Conservation (phyloP, 2,113 vertebrate species). For the Aegithalos caudatus region DNA sequence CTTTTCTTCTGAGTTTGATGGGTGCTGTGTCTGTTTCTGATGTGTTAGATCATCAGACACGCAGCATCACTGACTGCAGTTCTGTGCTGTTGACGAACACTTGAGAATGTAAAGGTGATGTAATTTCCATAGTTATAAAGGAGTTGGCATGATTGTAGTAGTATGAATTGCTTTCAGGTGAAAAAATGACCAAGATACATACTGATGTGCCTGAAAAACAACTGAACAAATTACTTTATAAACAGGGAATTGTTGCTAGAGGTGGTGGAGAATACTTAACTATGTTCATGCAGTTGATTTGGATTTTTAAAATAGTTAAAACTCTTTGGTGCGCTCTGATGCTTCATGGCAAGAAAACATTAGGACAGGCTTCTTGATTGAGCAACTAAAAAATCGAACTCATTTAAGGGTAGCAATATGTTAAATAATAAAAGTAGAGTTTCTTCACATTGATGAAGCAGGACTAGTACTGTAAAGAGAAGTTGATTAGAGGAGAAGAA, state of each 20-base stretch:
- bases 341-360: not conserved
- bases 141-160: not conserved
- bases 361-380: not conserved
- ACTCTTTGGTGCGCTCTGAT: rapidly evolving
- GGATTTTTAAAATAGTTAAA: not conserved
- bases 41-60: not conserved
- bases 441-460: not conserved
- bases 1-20: not conserved
- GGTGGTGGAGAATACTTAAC: not conserved
- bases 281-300: not conserved
- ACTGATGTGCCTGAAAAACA: not conserved
- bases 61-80: not conserved
- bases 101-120: not conserved
- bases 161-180: not conserved
- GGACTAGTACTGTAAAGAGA: not conserved
- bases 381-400: not conserved
- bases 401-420: not conserved
- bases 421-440: not conserved
- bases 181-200: not conserved
- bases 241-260: not conserved
- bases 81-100: not conserved
- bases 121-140: not conserved
- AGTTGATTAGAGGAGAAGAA: not conserved
- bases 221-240: not conserved
- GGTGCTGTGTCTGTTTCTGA: not conserved